These are phyloP conservation scores for Cheilosia scutellata DNA, from an alignment of 2,888 invertebrate genomes.

Conservation along the genomic window DNA sequence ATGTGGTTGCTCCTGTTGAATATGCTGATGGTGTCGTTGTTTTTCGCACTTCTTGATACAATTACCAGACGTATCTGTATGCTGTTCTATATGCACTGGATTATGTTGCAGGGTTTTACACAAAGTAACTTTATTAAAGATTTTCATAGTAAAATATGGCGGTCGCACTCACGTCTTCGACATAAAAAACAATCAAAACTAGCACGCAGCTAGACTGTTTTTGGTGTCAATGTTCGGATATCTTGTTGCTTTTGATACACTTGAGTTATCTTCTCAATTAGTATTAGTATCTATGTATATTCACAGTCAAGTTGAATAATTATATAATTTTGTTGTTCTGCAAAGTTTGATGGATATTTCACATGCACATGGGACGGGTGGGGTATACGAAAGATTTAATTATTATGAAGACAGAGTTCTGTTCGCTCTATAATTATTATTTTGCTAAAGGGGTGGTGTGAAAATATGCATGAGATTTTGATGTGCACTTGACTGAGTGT, in stretches of 20 bases:
- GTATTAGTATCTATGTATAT: neutral
- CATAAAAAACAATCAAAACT: slow-evolving; percentile 60
- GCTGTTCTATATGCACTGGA: slow-evolving; percentile 39
- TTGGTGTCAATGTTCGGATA: slow-evolving; percentile 5
- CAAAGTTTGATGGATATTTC: neutral
- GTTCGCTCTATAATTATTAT: neutral
- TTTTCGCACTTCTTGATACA: slow-evolving; percentile 36
- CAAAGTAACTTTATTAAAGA: slow-evolving; percentile 66
- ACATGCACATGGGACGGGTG: neutral
- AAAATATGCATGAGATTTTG: no score
- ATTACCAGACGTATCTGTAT: slow-evolving; percentile 36
- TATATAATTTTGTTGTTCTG: neutral
- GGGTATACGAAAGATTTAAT: neutral
- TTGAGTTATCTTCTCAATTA: slow-evolving; percentile 26
- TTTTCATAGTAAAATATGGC: slow-evolving; percentile 72
- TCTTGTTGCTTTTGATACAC: neutral
- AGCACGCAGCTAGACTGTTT: slow-evolving; percentile 27
- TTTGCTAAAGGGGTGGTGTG: no score
- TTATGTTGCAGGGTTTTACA: slow-evolving; percentile 62
- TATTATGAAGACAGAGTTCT: neutral
- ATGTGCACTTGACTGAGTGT: no score
- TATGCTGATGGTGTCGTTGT: slow-evolving; percentile 32
- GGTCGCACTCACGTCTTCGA: slow-evolving; percentile 61
- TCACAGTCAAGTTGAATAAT: neutral
- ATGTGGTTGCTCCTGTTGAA: slow-evolving; percentile 30